phyloP scores from a whole-genome alignment of 2,888 invertebrate genomes.

The Tridacna crocea region DNA sequence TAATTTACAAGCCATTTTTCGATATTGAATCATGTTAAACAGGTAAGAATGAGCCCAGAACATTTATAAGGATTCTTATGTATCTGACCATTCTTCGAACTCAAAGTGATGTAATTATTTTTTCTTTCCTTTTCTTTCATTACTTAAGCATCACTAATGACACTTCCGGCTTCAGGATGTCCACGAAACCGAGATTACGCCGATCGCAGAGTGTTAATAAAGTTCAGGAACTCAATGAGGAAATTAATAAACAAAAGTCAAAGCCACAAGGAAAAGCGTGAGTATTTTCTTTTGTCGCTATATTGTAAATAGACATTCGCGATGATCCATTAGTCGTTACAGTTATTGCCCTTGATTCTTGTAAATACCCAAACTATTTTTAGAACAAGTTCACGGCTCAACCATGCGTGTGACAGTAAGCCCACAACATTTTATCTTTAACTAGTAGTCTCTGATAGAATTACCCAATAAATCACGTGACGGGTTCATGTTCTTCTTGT shows the following conservation, averaged over 20 bases:
- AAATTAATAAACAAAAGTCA: constrained; percentile 63
- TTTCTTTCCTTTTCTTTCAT: too few relatives aligned
- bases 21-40: too few relatives aligned
- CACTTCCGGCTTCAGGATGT: constrained; percentile 10
- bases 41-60: too few relatives aligned
- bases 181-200: constrained; percentile 63
- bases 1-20: too few relatives aligned
- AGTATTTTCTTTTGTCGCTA: constrained; percentile 47
- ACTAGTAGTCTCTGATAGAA: background rate
- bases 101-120: too few relatives aligned
- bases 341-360: constrained; percentile 24
- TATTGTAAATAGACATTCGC: background rate
- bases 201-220: constrained; percentile 68
- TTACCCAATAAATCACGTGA: constrained; percentile 4
- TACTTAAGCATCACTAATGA: too few relatives aligned
- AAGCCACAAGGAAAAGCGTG: constrained; percentile 72
- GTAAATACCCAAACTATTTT: constrained; percentile 34
- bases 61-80: too few relatives aligned
- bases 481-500: background rate
- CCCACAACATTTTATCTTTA: background rate
- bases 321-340: background rate
- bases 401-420: constrained; percentile 52
- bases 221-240: constrained; percentile 66
- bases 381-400: constrained; percentile 49
- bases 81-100: too few relatives aligned